phyloP scores from a whole-genome alignment of 2,113 vertebrate genomes.

The Atherinomorus stipes region DNA sequence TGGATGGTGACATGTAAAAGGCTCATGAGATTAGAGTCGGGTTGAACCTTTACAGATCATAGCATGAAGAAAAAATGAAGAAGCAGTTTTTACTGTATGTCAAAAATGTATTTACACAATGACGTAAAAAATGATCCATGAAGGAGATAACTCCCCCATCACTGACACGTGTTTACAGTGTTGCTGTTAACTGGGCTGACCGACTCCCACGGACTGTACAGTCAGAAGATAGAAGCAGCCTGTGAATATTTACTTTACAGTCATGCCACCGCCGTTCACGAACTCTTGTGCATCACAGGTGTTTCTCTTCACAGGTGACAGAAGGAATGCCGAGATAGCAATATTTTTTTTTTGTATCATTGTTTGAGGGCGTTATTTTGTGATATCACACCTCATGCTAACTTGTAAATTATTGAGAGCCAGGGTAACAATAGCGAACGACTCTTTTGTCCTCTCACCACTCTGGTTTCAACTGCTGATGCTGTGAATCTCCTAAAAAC shows the following conservation, averaged over 20 bases:
- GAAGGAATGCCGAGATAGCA: constrained; percentile 71
- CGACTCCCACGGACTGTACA: constrained; percentile 4
- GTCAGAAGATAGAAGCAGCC: constrained; percentile 2
- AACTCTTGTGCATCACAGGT: constrained; percentile 50
- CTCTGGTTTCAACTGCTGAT: constrained; percentile 60
- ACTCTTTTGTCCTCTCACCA: constrained; percentile 77
- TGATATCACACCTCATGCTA: constrained; percentile 79
- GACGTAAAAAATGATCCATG: not conserved
- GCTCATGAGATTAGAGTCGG: not conserved
- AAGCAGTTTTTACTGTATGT: not conserved
- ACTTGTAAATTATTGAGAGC: constrained; percentile 78
- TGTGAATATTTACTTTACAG: constrained; percentile 19
- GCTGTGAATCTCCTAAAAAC: constrained; percentile 62
- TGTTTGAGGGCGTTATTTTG: constrained; percentile 66
- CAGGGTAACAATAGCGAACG: constrained; percentile 72
- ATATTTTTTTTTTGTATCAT: constrained; percentile 31
- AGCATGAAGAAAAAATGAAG: not conserved
- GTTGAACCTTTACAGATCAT: too few species aligned
- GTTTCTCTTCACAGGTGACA: constrained; percentile 76
- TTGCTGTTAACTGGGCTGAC: not conserved
- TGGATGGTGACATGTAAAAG: not conserved
- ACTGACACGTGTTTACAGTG: too few species aligned
- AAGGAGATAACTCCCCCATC: not conserved
- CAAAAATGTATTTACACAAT: not conserved
- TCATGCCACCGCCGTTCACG: constrained; percentile 12